phyloP scores from a whole-genome alignment of 1,140 invertebrate genomes.

The Hyposmocoma kahamanoa region DNA sequence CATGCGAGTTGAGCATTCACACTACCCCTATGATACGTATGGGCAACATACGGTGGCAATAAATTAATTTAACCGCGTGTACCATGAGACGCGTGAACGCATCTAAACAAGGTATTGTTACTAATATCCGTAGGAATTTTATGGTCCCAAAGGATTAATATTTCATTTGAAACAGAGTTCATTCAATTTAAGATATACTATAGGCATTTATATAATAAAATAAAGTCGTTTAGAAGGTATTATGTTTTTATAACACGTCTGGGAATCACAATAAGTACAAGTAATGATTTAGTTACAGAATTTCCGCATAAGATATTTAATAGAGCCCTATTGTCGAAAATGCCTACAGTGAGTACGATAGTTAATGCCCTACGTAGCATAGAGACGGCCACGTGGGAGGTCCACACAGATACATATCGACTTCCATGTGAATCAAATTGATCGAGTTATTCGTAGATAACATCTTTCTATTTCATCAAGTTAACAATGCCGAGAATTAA shows the following conservation, averaged over 20 bases:
- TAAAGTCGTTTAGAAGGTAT: too few relatives aligned
- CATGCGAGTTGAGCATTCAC: conserved; percentile 10
- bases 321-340: conserved; percentile 26
- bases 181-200: too few relatives aligned
- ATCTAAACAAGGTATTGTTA: conserved; percentile 11
- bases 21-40: conserved; percentile 21
- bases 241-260: too few relatives aligned
- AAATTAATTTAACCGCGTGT: conserved; percentile 27
- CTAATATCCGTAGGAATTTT: conserved; percentile 4
- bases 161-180: not conserved
- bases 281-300: too few relatives aligned
- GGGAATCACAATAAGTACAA: too few relatives aligned
- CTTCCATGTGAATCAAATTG: conserved; percentile 19
- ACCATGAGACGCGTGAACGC: conserved; percentile 7
- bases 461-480: not conserved
- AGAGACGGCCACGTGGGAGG: conserved; percentile 32
- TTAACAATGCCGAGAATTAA: not conserved
- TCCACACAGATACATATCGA: conserved; percentile 20
- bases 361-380: conserved; percentile 9
- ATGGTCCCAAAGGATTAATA: not conserved
- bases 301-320: not conserved
- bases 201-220: too few relatives aligned
- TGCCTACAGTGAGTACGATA: conserved; percentile 5
- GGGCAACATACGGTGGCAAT: conserved; percentile 18
- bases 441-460: conserved; percentile 5